Evolutionary conservation across 2,888 invertebrate species (phyloP), one percentile per base, ranked within the genome.

Genomic region (Apamea anceps): DNA sequence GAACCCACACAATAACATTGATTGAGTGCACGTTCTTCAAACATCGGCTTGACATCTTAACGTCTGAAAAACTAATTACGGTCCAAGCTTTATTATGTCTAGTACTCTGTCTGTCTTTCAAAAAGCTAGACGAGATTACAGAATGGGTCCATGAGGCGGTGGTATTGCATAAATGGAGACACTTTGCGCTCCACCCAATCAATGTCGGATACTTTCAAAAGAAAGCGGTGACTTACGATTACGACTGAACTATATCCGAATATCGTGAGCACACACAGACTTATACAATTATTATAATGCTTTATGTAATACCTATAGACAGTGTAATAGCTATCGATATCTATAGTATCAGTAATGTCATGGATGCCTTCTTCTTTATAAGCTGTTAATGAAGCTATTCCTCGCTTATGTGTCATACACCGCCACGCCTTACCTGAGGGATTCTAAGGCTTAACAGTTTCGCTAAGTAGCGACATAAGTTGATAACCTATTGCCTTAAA

Each of bases 181-280:
- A 83, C 75, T 63, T 71, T 68, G 65, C 37, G 82, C 80, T 90
- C 87, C 88, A 84, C 88, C 91, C 85, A 79, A 89, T 88, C 88
- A 87, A 88, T 91, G 89, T 85, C 84, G 80, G 78, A 78, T 78
- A 76, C 75, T 63, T 76, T 87, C 70, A 86, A 87, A 87, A 86
- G 88, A 90, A 87, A 87, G 84, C 75, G 42, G 79, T 80, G 70
- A 74, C 60, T 82, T 82, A 74, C 57, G 45, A 76, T 75, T 75
- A 62, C 77, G 51, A 63, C 67, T 77, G 79, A 71, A 78, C 71
- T 70, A 83, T 84, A 85, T 87, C 51, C 63, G 12, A 85, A 80
- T 76, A 78, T 72, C 77, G 82, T 74, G 82, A 74, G 70, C 37
- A 73, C 62, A 84, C 72, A 73, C 57, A 28, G 65, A 63, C 54